phyloP scores from a whole-genome alignment of 2,888 invertebrate species.

The Lasioglossum figueresi region DNA sequence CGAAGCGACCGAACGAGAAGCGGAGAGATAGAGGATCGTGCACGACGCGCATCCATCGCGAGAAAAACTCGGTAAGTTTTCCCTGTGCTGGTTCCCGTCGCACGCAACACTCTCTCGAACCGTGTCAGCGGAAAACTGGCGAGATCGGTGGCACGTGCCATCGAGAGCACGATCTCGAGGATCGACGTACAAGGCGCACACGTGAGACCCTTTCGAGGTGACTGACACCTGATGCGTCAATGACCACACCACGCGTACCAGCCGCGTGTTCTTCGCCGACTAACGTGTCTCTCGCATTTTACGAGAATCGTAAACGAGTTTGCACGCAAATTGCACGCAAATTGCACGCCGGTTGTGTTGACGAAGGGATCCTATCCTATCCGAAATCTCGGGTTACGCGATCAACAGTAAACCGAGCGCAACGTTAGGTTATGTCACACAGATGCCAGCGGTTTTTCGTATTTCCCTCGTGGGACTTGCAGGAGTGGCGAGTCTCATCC shows the following conservation, averaged over 20 bases:
- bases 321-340: neutral
- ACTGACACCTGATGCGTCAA: constrained; percentile 84
- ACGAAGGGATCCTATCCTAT: accelerated
- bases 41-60: constrained; percentile 23
- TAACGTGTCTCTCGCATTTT: neutral
- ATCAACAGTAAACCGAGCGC: constrained; percentile 10
- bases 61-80: constrained; percentile 48
- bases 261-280: constrained; percentile 28
- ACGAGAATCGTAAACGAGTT: neutral
- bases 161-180: constrained; percentile 1
- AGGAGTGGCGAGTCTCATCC: constrained; percentile 48
- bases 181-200: constrained; percentile 46
- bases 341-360: neutral
- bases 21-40: constrained; percentile 32
- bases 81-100: neutral
- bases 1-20: constrained; percentile 7
- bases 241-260: constrained; percentile 78
- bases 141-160: constrained; percentile 41
- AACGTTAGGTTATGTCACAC: constrained; percentile 56
- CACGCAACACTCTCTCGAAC: neutral
- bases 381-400: constrained; percentile 16
- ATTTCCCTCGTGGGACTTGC: constrained; percentile 31
- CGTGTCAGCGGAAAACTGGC: neutral
- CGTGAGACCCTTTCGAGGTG: constrained; percentile 76
- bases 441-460: constrained; percentile 31